Evolutionary conservation across 2,888 invertebrate species (phyloP).

Genomic region (Epinotia nisella): DNA sequence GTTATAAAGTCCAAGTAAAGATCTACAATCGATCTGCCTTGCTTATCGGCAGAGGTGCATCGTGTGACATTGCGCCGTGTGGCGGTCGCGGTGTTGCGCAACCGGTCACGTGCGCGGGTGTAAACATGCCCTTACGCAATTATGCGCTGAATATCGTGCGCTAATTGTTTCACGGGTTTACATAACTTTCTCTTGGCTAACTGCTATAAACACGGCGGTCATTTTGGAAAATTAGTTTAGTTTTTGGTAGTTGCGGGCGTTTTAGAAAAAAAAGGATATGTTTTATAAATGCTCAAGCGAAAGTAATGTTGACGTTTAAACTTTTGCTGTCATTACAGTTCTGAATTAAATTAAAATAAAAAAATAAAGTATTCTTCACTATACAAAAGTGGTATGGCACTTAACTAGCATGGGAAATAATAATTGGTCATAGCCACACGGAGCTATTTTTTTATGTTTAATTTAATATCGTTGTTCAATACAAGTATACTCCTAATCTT

Average conservation of each 20-base stretch:
- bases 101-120: conserved; percentile 63
- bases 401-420: no score
- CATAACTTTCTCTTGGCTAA: conserved; percentile 2
- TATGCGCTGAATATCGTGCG: conserved; percentile 45
- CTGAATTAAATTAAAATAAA: no score
- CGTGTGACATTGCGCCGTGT: conserved; percentile 66
- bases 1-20: not conserved
- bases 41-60: conserved; percentile 27
- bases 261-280: not conserved
- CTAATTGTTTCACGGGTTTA: conserved; percentile 10
- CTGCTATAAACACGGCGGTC: not conserved
- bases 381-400: no score
- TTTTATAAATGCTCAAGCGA: no score
- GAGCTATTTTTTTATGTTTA: no score
- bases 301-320: no score
- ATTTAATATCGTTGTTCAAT: not conserved
- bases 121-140: conserved; percentile 45
- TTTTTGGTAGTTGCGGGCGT: not conserved
- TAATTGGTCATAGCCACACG: no score
- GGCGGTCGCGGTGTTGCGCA: conserved; percentile 59
- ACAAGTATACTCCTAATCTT: no score
- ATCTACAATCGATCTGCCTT: conserved; percentile 1
- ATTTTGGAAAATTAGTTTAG: not conserved
- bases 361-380: no score
- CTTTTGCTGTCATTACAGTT: no score